phyloP scores from a whole-genome alignment of 2,113 vertebrate genomes.

The Bagarius yarrelli region DNA sequence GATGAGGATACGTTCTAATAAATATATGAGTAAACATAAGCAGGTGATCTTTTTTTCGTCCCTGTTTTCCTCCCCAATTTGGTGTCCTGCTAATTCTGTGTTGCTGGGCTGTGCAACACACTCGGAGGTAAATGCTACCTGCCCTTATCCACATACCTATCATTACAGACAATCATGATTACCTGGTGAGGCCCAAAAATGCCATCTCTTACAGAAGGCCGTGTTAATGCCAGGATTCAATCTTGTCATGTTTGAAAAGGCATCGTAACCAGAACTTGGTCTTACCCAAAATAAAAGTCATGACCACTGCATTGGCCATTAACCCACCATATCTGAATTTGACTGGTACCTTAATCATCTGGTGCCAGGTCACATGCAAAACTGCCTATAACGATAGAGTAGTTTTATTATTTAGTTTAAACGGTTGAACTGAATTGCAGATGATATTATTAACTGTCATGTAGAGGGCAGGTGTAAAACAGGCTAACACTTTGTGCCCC shows the following conservation, averaged over 20 bases:
- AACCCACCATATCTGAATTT: neutral
- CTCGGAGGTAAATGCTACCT: neutral
- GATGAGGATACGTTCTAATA: too few relatives aligned
- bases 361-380: neutral
- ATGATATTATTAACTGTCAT: neutral
- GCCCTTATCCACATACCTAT: too few relatives aligned
- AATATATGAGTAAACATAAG: neutral
- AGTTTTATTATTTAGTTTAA: neutral
- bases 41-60: neutral
- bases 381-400: neutral
- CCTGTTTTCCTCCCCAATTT: neutral
- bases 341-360: neutral
- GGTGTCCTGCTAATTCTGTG: neutral
- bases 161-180: neutral
- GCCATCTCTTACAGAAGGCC: neutral
- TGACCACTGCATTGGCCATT: neutral
- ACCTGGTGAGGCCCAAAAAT: neutral
- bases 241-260: neutral
- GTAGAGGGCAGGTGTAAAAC: neutral
- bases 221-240: neutral
- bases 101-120: neutral
- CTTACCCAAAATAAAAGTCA: neutral
- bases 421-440: neutral
- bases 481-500: conserved; percentile 15
- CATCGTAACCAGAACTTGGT: neutral